Evolutionary conservation across 92 coral and sea anemone genomes (phyloP).

Genomic region (Umimayanthus kanabou): DNA sequence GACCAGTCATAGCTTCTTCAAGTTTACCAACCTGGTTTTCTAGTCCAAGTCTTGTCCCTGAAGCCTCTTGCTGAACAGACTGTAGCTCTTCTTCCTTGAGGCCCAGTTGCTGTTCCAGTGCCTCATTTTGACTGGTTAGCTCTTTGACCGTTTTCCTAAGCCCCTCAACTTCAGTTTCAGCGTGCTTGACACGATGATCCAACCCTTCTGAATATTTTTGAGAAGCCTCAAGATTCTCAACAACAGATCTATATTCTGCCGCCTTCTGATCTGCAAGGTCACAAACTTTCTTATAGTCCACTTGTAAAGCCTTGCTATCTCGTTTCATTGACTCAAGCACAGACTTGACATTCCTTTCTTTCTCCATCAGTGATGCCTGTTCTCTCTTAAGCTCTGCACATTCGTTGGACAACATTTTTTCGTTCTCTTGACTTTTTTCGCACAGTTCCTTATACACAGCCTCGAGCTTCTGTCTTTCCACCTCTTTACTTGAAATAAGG

Average conservation of each 20-base stretch:
- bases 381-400: slow-evolving; percentile 59
- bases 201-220: slow-evolving; percentile 65
- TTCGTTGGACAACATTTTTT: slow-evolving; percentile 43
- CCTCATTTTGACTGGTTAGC: slow-evolving; percentile 46
- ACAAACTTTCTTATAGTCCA: slow-evolving; percentile 82
- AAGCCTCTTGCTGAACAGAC: slow-evolving; percentile 31
- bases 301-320: slow-evolving; percentile 75
- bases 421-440: slow-evolving; percentile 58
- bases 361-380: slow-evolving; percentile 51
- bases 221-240: slow-evolving; percentile 71
- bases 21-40: slow-evolving; percentile 37
- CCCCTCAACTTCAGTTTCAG: slow-evolving; percentile 63
- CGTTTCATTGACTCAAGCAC: slow-evolving; percentile 65
- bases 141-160: slow-evolving; percentile 45
- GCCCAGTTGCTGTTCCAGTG: slow-evolving; percentile 38
- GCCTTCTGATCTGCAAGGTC: slow-evolving; percentile 83
- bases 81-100: slow-evolving; percentile 52
- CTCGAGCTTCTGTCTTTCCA: slow-evolving; percentile 56
- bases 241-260: slow-evolving; percentile 68
- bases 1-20: slow-evolving; percentile 47
- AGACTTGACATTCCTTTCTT: slow-evolving; percentile 56
- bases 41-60: slow-evolving; percentile 38
- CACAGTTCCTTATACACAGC: slow-evolving; percentile 56
- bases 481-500: slow-evolving; percentile 48
- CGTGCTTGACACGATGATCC: slow-evolving; percentile 61